Percentiles rank a stretch among this genome's conserved stretches.
Conservation (phyloP, 1,140 invertebrate species). For the Eciton burchellii region DNA sequence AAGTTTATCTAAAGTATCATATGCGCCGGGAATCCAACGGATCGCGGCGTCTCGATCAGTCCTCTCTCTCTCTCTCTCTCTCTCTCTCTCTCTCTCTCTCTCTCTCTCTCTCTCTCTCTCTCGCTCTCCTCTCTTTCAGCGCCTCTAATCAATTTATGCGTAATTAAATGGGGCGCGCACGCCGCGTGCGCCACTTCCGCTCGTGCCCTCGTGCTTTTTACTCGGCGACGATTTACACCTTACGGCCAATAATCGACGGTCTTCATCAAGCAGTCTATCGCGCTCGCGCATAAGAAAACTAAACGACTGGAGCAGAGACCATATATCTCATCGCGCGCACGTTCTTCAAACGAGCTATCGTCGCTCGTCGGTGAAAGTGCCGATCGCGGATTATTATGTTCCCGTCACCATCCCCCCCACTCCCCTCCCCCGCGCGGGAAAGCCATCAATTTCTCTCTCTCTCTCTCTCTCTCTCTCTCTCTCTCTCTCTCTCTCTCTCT, state of each 20-base stretch:
- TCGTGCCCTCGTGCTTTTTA: background rate
- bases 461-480: background rate
- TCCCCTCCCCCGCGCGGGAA: slow-evolving; percentile 41
- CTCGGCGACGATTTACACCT: background rate
- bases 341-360: slow-evolving; percentile 34
- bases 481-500: no score
- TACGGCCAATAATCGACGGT: background rate
- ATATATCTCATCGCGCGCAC: slow-evolving; percentile 31
- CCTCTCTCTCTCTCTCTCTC: no score
- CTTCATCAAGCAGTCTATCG: background rate
- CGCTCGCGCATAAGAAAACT: slow-evolving; percentile 17
- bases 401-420: slow-evolving; percentile 26
- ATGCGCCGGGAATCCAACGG: slow-evolving; percentile 6
- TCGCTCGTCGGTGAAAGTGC: slow-evolving; percentile 50
- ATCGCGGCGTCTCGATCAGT: no score
- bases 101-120: no score
- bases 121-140: no score
- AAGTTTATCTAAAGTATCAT: no score
- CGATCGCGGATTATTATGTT: slow-evolving; percentile 59
- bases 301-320: background rate
- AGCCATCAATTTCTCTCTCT: slow-evolving; percentile 41
- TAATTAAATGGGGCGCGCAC: background rate
- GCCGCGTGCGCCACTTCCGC: background rate
- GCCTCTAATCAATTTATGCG: background rate
- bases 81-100: no score